phyloP scores from a whole-genome alignment of 2,113 vertebrate genomes.

The Dasyurus viverrinus region DNA sequence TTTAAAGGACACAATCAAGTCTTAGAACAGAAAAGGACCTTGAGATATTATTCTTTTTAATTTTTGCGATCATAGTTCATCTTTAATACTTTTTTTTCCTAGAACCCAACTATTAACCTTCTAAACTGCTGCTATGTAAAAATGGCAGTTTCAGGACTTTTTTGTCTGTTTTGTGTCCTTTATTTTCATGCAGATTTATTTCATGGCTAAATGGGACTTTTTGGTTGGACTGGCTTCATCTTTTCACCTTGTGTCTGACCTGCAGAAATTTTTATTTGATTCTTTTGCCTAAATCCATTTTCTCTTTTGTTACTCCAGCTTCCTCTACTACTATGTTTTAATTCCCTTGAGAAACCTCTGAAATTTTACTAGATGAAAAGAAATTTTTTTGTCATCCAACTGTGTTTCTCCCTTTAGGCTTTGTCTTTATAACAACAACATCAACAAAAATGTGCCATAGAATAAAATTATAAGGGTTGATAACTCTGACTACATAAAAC shows the following conservation, averaged over 20 bases:
- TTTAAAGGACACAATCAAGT: neutral
- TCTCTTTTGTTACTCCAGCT: neutral
- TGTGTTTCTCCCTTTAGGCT: neutral
- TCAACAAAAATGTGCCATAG: neutral
- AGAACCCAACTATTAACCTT: neutral
- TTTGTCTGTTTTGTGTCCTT: rapidly evolving
- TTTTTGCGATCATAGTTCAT: neutral
- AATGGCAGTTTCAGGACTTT: no score
- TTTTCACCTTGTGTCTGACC: neutral
- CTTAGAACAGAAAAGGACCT: neutral
- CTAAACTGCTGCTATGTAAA: neutral
- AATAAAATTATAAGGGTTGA: neutral
- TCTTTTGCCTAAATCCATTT: neutral
- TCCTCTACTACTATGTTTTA: neutral
- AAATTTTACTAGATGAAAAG: neutral
- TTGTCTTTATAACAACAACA: neutral
- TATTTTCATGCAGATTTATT: neutral
- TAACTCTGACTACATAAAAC: neutral
- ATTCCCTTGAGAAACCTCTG: neutral
- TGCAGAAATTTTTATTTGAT: neutral
- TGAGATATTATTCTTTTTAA: neutral
- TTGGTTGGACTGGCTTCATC: neutral
- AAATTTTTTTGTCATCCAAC: neutral
- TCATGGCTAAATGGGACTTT: neutral
- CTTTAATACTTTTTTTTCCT: neutral